A percentile compares a stretch with the other conserved stretches of the same genome.
Conservation (phyloP, 2,113 vertebrate species). For the Alces alces region DNA sequence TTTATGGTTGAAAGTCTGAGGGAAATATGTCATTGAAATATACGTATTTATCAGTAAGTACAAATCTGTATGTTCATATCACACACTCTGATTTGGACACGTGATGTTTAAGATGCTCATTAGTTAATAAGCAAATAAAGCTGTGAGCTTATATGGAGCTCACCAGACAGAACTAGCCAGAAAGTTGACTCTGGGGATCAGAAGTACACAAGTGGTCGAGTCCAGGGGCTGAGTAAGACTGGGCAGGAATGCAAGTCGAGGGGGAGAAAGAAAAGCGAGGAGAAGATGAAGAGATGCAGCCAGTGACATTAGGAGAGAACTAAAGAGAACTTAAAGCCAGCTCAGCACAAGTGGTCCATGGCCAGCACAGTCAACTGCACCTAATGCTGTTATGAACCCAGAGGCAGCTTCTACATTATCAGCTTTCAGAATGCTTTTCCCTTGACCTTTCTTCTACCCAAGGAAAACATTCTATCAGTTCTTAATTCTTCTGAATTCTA, state of each 20-base stretch:
- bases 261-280: not conserved
- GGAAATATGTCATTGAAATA: not conserved
- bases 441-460: not conserved
- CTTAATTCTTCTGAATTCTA: not conserved
- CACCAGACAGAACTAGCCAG: not conserved
- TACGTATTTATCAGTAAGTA: not conserved
- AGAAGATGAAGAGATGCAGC: not conserved
- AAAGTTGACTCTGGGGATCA: not conserved
- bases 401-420: not conserved
- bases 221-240: not conserved
- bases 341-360: not conserved
- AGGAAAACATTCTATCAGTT: not conserved
- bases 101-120: not conserved
- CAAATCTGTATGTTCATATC: not conserved
- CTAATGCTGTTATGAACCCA: not conserved
- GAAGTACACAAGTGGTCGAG: not conserved
- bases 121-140: not conserved
- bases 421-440: not conserved
- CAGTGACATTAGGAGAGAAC: not conserved
- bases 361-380: not conserved
- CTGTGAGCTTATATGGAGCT: not conserved
- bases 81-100: not conserved
- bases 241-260: not conserved
- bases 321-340: not conserved
- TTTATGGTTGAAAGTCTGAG: not conserved